phyloP scores from a whole-genome alignment of 2,113 vertebrate genomes.

The Istiophorus platypterus region DNA sequence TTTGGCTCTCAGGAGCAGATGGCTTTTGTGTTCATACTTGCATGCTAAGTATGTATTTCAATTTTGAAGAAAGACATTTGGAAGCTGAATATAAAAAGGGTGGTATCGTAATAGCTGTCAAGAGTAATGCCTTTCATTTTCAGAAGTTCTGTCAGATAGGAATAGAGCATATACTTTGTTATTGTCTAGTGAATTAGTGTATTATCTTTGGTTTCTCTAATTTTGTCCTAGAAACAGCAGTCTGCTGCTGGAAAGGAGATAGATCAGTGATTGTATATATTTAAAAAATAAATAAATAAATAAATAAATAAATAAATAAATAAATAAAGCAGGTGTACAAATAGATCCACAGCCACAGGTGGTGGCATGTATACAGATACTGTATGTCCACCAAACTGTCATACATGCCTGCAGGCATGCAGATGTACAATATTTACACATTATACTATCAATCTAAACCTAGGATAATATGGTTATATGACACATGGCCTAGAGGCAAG shows the following conservation, averaged over 20 bases:
- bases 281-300: no score
- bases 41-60: neutral
- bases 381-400: neutral
- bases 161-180: conserved; percentile 21
- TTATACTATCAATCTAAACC: conserved; percentile 40
- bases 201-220: conserved; percentile 10
- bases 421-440: conserved; percentile 40
- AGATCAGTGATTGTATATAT: no score
- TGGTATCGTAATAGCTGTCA: neutral
- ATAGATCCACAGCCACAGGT: conserved; percentile 32
- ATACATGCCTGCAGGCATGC: neutral
- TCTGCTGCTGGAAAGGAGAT: conserved; percentile 1
- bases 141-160: neutral
- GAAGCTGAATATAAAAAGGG: conserved; percentile 5
- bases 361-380: neutral
- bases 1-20: neutral
- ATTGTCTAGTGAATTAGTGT: neutral
- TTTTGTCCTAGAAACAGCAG: conserved; percentile 16
- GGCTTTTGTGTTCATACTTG: conserved; percentile 15
- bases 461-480: neutral
- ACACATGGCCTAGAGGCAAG: neutral
- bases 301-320: no score
- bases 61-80: neutral
- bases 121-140: conserved; percentile 1
- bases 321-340: conserved; percentile 49